phyloP scores from a whole-genome alignment of 1,140 invertebrate genomes.

The Melipona quadrifasciata region DNA sequence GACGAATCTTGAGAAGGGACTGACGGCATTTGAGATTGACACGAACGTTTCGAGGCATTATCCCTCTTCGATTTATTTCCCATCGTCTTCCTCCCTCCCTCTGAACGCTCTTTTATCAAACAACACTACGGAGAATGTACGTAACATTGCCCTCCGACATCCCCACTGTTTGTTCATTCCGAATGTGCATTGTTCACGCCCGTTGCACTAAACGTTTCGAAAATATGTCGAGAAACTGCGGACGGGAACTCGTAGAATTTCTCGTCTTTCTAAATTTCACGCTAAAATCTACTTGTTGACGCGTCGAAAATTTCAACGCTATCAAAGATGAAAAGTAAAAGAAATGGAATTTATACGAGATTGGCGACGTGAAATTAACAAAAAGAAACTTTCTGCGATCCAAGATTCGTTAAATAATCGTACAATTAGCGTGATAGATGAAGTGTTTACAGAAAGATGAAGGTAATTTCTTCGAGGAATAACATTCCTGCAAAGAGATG shows the following conservation, averaged over 20 bases:
- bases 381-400: neutral
- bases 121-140: neutral
- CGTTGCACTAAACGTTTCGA: neutral
- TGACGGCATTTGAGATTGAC: conserved; percentile 36
- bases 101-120: conserved; percentile 3
- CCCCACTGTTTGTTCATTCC: neutral
- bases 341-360: neutral
- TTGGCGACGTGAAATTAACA: neutral
- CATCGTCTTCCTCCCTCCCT: neutral
- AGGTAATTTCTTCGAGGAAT: too few relatives aligned
- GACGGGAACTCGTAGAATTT: neutral
- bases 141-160: neutral
- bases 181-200: too few relatives aligned
- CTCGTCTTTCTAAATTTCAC: neutral
- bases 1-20: conserved; percentile 34
- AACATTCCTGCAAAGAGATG: neutral
- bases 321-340: fast-evolving
- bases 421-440: too few relatives aligned
- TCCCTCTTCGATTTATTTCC: conserved; percentile 30
- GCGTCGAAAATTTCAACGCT: neutral
- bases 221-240: neutral
- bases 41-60: conserved; percentile 24
- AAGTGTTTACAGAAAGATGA: too few relatives aligned
- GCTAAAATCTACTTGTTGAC: neutral
- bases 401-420: neutral